Conservation (phyloP, 2,888 invertebrate species). For the Cryptocephalus primarius region DNA sequence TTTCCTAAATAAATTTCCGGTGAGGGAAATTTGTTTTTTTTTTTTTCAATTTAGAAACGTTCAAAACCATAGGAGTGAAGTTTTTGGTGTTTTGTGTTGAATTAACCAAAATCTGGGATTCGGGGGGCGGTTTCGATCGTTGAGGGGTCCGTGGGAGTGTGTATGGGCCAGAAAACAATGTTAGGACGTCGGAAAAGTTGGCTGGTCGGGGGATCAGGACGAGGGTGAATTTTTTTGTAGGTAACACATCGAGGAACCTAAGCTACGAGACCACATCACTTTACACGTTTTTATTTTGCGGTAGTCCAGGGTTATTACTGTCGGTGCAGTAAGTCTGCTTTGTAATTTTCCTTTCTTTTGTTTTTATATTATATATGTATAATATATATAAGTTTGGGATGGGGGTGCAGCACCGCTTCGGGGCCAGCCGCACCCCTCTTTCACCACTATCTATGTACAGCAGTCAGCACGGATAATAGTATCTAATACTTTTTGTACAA, state of each 20-base stretch:
- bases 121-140: too few species aligned
- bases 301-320: constrained; percentile 21
- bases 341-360: neutral
- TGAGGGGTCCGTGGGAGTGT: too few species aligned
- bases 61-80: too few species aligned
- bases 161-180: neutral
- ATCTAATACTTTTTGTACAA: constrained; percentile 36
- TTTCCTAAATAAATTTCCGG: too few species aligned
- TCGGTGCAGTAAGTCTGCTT: constrained; percentile 13
- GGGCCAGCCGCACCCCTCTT: constrained; percentile 23
- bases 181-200: constrained; percentile 11
- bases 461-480: constrained; percentile 30
- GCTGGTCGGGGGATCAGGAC: constrained; percentile 41
- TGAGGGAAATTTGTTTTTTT: too few species aligned
- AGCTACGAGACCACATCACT: constrained; percentile 38
- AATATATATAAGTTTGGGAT: constrained; percentile 3
- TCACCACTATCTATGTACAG: constrained; percentile 32
- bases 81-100: too few species aligned
- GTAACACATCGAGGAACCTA: constrained; percentile 51
- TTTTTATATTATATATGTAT: neutral
- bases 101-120: too few species aligned
- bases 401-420: constrained; percentile 24
- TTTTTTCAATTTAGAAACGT: too few species aligned
- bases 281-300: constrained; percentile 25
- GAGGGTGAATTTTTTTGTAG: constrained; percentile 34